Base-by-base conservation (phyloP, 2,888 invertebrate species). In the Pachycephus smyrnensis region DNA sequence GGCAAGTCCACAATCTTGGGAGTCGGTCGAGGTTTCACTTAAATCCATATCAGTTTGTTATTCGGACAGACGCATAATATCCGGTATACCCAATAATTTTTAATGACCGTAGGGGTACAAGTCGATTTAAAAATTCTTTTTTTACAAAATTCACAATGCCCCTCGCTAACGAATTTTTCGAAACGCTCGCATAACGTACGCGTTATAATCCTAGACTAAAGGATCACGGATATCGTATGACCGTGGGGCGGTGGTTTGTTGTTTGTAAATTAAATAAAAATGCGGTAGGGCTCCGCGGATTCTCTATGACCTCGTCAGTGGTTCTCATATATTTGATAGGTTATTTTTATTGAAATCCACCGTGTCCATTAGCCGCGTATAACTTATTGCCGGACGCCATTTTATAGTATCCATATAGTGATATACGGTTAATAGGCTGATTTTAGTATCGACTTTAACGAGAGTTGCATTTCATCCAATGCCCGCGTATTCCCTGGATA, bases 361-460 rank as follows among this genome's bases (percentile, higher is more conserved):
- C 55, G 55, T 9, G 55, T 55, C 55, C 71, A 23, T 71, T 31
- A 71, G 33, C 71, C 71, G 55, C 9, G 12, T 71, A 32, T 6
- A 31, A 12, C 71, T 6, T 71, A 71, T 71, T 71, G 32, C 74
- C 36, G 9, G 36, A 30, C 36, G 55, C 23, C 69, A 78, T 77
- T 69, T 76, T 69, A 15, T 35, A 37, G 9, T 23, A 55, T 55
- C 55, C 23, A 71, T 75, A 74, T 68, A 73, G 68, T 37, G 23
- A 80, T 35, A 75, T 69, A 78, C 79, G 32, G 80, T 77, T 81
- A 75, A 82, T 80, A 36, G 76, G 35, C 76, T 73, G 79, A 80
- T 82, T 82, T 82, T 80, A 80, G 76, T 69, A 78, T 68, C 69
- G 69, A 55, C 55, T 82, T 80, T 80, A 82, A 82, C 82, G 80